Evolutionary conservation across 2,797 vertebrate genomes (phyloP).

Genomic region (Lates japonicus): DNA sequence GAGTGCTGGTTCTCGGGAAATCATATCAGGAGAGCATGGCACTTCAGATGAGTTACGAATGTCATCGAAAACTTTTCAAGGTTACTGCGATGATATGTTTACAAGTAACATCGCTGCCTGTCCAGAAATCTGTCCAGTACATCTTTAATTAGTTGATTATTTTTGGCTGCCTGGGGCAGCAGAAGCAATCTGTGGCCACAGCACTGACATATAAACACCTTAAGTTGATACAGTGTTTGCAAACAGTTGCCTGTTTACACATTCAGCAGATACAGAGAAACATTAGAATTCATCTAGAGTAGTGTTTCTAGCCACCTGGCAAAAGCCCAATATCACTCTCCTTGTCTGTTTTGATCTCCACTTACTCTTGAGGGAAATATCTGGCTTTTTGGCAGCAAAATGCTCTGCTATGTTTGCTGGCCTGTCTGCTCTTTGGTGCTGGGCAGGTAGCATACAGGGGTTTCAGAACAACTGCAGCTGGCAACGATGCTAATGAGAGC

Average conservation of each 20-base stretch:
- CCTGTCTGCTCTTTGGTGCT: background rate
- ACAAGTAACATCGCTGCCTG: background rate
- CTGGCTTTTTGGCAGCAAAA: background rate
- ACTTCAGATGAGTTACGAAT: conserved; percentile 18
- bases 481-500: background rate
- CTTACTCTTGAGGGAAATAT: background rate
- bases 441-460: too few species aligned
- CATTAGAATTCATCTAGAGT: background rate
- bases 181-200: background rate
- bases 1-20: conserved; percentile 27
- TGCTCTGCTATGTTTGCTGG: background rate
- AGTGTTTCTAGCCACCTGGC: background rate
- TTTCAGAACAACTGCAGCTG: background rate
- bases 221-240: background rate
- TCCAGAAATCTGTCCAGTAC: background rate
- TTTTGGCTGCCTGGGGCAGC: background rate
- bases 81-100: background rate
- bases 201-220: background rate
- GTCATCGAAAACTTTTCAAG: conserved; percentile 7
- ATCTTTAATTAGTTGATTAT: background rate
- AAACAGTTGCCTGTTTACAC: background rate
- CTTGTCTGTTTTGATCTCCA: background rate
- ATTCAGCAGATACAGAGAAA: background rate
- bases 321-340: background rate
- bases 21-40: background rate